Evolutionary conservation across 2,888 invertebrate genomes (phyloP).

Genomic region (Caenorhabditis wallacei): DNA sequence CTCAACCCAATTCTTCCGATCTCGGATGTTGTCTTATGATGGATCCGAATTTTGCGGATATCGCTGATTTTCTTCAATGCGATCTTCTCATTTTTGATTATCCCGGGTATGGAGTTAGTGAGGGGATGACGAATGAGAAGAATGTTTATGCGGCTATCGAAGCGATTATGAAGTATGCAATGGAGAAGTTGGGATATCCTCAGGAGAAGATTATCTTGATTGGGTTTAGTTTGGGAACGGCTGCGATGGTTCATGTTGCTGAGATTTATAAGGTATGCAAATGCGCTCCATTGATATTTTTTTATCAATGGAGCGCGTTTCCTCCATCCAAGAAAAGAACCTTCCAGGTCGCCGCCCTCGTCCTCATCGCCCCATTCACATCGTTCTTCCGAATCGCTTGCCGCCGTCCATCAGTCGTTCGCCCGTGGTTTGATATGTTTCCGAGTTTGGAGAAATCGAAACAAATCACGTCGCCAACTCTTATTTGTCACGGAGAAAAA

Average conservation of each 20-base stretch:
- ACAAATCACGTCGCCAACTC: slow-evolving; percentile 66
- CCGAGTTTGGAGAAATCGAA: slow-evolving; percentile 68
- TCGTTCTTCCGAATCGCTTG: slow-evolving; percentile 68
- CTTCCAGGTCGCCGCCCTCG: slow-evolving; percentile 66
- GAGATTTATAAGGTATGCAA: slow-evolving; percentile 44
- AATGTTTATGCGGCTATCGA: slow-evolving; percentile 69
- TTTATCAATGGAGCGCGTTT: not conserved
- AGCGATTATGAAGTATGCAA: slow-evolving; percentile 65
- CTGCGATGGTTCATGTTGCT: slow-evolving; percentile 62
- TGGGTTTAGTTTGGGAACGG: slow-evolving; percentile 71
- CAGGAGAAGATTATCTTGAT: slow-evolving; percentile 69
- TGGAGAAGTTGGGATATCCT: slow-evolving; percentile 62
- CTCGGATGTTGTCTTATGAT: slow-evolving; percentile 73
- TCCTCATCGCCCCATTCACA: slow-evolving; percentile 75
- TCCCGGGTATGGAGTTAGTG: slow-evolving; percentile 73
- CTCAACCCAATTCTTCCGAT: slow-evolving; percentile 74
- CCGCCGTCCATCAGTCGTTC: slow-evolving; percentile 36
- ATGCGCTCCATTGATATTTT: not conserved
- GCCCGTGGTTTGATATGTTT: slow-evolving; percentile 68
- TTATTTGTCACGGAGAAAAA: slow-evolving; percentile 72
- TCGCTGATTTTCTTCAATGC: slow-evolving; percentile 72
- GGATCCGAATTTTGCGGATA: slow-evolving; percentile 76
- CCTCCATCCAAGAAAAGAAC: too few species aligned
- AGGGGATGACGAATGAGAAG: slow-evolving; percentile 66
- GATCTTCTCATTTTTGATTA: slow-evolving; percentile 74